phyloP scores from a whole-genome alignment of 2,888 invertebrate genomes.

The Conchocele bisecta region DNA sequence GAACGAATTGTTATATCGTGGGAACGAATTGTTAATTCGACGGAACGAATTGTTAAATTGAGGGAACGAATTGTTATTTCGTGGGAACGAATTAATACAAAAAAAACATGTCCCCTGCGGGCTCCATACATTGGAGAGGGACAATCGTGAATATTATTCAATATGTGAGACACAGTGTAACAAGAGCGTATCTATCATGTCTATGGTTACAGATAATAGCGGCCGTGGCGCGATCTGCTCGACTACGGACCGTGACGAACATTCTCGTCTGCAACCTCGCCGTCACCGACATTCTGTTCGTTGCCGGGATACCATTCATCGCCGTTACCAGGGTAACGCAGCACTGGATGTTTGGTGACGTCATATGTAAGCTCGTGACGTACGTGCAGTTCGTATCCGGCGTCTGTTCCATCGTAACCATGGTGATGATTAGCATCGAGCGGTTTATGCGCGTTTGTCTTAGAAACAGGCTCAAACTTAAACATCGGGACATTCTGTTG shows the following conservation, averaged over 20 bases:
- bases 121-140: too few species aligned
- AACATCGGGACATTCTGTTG: slow-evolving; percentile 25
- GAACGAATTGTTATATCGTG: too few species aligned
- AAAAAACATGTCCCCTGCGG: too few species aligned
- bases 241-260: slow-evolving; percentile 56
- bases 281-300: slow-evolving; percentile 59
- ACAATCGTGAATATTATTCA: too few species aligned
- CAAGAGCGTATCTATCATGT: neutral
- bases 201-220: slow-evolving; percentile 53
- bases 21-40: too few species aligned
- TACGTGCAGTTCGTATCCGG: slow-evolving; percentile 63
- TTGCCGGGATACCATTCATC: slow-evolving; percentile 60
- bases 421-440: slow-evolving; percentile 66
- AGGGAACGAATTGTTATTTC: too few species aligned
- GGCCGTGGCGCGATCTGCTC: slow-evolving; percentile 53
- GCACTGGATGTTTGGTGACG: slow-evolving; percentile 60
- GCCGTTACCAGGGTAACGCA: slow-evolving; percentile 53
- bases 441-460: slow-evolving; percentile 57
- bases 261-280: slow-evolving; percentile 62
- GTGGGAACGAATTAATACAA: too few species aligned
- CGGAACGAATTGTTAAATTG: too few species aligned
- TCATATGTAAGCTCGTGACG: slow-evolving; percentile 61
- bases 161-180: too few species aligned
- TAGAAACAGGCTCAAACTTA: slow-evolving; percentile 45
- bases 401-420: slow-evolving; percentile 60